Evolutionary conservation across 2,888 invertebrate genomes (phyloP), one percentile per base, ranked within the genome.

Genomic region (Galeruca laticollis): DNA sequence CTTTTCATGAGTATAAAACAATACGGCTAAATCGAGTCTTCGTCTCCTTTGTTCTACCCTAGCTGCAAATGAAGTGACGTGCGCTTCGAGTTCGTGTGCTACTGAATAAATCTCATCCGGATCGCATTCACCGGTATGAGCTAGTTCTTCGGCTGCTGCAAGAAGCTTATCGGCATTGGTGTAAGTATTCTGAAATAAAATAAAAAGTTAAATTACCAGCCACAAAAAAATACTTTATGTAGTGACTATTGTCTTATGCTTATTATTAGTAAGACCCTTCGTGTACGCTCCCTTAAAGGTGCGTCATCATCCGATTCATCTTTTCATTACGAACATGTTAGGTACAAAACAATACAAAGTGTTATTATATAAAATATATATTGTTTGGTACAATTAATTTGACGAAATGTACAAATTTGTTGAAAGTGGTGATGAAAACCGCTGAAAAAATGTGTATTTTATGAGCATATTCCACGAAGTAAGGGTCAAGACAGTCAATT

Each of bases 161-260:
- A 99, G 88, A 54, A 99, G 87, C 86, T 99, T 99, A 84, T 98
- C 98, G 0, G 98, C 98, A 88, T 99, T 99, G 69, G 98, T 98
- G 83, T 99, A 98, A 2, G 99, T 99, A 83, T 99, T 99, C 92
- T 97, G 88, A 1, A 87, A 86, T 60, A 76, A 80, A 77, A 75
- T 9, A 11, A 11, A 11, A 49, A 21, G 10, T 21, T 31, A 57
- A 59, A 15, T 21, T 4, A 11, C 13, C 13, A 43, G n/a, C 5
- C 43, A 5, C 0, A 37, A 2, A 60, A 35, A 13, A 37, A 18
- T 31, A 57, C 11, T 31, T 31, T 13, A n/a, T 33, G 11, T n/a
- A n/a, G n/a, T n/a, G n/a, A n/a, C n/a, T n/a, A n/a, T n/a, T n/a
- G n/a, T n/a, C n/a, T 21, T n/a, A 56, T 26, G 56, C 1, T 18